Conservation (phyloP, 2,797 vertebrate species). For the Tarsius wallacei region DNA sequence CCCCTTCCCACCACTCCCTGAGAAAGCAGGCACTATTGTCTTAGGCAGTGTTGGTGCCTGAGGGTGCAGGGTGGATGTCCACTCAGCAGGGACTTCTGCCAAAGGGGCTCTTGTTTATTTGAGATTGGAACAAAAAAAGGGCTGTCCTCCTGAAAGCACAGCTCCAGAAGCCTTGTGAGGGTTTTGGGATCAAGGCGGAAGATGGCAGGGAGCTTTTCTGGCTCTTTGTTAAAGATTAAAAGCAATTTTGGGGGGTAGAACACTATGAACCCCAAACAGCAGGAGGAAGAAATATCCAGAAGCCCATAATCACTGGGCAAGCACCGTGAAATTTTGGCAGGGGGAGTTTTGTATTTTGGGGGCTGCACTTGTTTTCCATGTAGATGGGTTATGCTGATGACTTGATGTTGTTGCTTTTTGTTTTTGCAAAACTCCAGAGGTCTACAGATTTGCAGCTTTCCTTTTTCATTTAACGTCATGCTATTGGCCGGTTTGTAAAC, state of each 20-base stretch:
- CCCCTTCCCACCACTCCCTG: background rate
- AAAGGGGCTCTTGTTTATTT: slow-evolving; percentile 68
- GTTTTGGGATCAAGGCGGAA: background rate
- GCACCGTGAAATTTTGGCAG: background rate
- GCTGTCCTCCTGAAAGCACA: slow-evolving; percentile 28
- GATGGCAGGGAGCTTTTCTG: slow-evolving; percentile 13
- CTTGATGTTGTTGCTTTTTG: background rate
- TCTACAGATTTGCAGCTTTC: background rate
- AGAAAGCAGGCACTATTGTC: slow-evolving; percentile 67
- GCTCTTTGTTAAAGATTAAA: background rate
- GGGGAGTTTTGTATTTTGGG: background rate
- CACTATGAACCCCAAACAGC: background rate
- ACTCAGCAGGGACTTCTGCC: background rate
- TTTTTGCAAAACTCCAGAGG: background rate
- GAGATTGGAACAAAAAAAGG: slow-evolving; percentile 13
- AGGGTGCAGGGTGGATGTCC: background rate
- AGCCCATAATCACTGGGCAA: background rate
- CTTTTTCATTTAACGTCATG: too few relatives aligned
- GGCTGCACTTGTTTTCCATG: background rate
- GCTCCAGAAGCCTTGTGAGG: background rate
- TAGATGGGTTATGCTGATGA: background rate
- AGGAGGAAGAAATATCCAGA: background rate
- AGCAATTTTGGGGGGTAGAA: background rate
- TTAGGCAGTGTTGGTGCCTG: background rate
- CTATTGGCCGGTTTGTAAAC: background rate